Evolutionary conservation across 2,888 invertebrate genomes (phyloP).

Genomic region (Mythimna vitellina): DNA sequence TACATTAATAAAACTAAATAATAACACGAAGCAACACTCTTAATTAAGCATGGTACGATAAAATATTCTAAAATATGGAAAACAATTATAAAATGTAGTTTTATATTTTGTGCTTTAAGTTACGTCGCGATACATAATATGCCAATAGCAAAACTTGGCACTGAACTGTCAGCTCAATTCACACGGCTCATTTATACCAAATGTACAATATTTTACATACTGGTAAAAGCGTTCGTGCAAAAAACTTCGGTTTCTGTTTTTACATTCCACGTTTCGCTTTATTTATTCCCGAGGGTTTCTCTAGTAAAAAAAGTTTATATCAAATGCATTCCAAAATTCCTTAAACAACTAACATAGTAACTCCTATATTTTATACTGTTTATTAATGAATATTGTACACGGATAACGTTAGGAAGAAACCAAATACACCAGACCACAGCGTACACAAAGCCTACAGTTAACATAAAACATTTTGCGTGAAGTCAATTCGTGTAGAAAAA

Average conservation of each 20-base stretch:
- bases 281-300: constrained; percentile 82
- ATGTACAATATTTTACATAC: constrained; percentile 91
- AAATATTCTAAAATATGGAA: constrained; percentile 87
- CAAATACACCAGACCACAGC: constrained; percentile 87
- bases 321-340: constrained; percentile 91
- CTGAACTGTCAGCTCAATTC: constrained; percentile 88
- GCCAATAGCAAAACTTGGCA: constrained; percentile 90
- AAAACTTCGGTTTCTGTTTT: constrained; percentile 87
- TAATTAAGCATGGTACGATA: constrained; percentile 87
- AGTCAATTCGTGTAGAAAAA: constrained; percentile 87
- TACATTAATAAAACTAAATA: constrained; percentile 86
- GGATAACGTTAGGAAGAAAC: constrained; percentile 86
- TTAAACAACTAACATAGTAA: constrained; percentile 90
- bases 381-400: constrained; percentile 85
- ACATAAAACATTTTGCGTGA: constrained; percentile 85
- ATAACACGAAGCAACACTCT: constrained; percentile 90
- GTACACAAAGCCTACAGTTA: constrained; percentile 86
- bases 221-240: constrained; percentile 88
- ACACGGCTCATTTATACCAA: constrained; percentile 90
- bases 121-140: constrained; percentile 77
- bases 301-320: constrained; percentile 91
- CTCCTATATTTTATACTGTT: constrained; percentile 84
- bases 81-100: constrained; percentile 79
- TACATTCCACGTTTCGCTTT: constrained; percentile 86
- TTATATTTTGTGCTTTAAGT: constrained; percentile 82